Base-by-base conservation (phyloP, 2,113 vertebrate genomes). In the Bombycilla garrulus region DNA sequence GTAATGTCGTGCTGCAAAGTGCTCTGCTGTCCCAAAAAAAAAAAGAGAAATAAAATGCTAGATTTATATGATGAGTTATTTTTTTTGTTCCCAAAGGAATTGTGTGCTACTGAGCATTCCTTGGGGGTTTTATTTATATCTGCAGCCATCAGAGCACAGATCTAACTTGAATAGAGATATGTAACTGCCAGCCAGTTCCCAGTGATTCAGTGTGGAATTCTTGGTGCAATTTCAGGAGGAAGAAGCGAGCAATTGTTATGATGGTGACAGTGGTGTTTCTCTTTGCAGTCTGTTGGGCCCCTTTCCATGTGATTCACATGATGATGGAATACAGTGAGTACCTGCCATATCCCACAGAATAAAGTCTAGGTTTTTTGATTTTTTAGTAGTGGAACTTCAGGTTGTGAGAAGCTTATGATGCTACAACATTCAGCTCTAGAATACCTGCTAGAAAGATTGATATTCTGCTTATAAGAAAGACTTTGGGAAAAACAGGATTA, bases 231-330 rank as follows among this genome's bases (percentile, higher is more conserved):
- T 95, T 58, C 94, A 98, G 98, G 96, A 98, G 97, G 95, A 98
- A 98, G 97, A 97, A 98, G 58, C 91, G 97, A 74, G 98, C 98
- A 73, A 96, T 98, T 48, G 35, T 97, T 42, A 98, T 98, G 98
- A 98, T 98, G 98, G 97, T 98, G 93, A 97, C 93, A 11, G 97
- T 98, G 54, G 98, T 98, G 73, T 96, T 96, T 87, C 97, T 98
- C 78, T 98, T 98, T 74, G 95, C 96, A n/a, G 88, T 94, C 83
- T 98, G 98, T 92, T 98, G 98, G 98, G 98, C 97, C 12, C 98
- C 98, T 65, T 98, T 98, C 92, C 98, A 98, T 0, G 45, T 97
- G 9, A 86, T 97, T 76, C 97, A 98, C 66, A 98, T 98, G 98
- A 97, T 98, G 97, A 88, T 91, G 35, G 98, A 98, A 85, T 98